Evolutionary conservation across 2,888 invertebrate genomes (phyloP), one percentile per base, ranked within the genome.

Genomic region (Orchestes rusci): DNA sequence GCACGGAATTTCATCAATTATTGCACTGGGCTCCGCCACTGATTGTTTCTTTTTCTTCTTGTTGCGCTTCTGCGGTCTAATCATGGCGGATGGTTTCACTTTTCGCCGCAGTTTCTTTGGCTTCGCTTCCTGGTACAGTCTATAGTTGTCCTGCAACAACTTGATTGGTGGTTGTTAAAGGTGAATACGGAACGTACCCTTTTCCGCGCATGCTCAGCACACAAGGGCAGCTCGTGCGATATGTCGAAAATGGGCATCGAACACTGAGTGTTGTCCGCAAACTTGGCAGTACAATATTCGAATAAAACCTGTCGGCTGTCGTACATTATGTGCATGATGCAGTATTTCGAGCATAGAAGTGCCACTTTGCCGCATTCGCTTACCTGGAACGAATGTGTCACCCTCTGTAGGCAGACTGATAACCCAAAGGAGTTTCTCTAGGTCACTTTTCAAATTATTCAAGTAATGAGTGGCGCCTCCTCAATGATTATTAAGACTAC

Each of bases 201-300:
- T 67, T 87, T 86, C 68, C 84, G 79, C 1, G 85, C 84, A 68
- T 94, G 93, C 59, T 87, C 87, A 4, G 80, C 74, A 65, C 93
- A 94, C 4, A 93, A 73, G 34, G 93, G 90, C 62, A 90, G 74
- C 64, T 90, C 83, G 61, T 84, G 82, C 35, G 75, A 74, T 47
- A 84, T 76, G 68, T 87, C 85, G 58, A 86, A 83, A 36, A 85
- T 84, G 32, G 87, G 85, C 53, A 80, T 74, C 60, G 83, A 81
- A 66, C 87, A 87, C 64, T 84, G 84, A 20, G 82, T 80, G 59
- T 85, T 80, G 67, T 86, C 83, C 44, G 82, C 75, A 65, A 82
- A 83, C 66, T 85, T 84, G 48, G 84, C 85, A 48, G 85, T 84
- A 67, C 87, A 88, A 57, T 83, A 81, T 62, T 80, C 79, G 68